Conservation (phyloP, 2,113 vertebrate species). For the Turdus rufiventris region DNA sequence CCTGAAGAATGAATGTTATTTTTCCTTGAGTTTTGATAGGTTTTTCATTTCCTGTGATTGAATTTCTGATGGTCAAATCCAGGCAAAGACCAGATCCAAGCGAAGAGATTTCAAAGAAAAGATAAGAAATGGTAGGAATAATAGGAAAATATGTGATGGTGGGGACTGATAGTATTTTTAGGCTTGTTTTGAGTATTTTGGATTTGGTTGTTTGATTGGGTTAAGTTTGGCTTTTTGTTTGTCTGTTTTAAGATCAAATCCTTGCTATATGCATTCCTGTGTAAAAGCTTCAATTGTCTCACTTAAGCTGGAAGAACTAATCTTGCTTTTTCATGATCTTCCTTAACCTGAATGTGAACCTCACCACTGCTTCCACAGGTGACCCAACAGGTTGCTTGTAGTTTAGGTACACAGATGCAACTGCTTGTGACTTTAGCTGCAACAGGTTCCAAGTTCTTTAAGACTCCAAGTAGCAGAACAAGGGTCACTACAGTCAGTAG, state of each 20-base stretch:
- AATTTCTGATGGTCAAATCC: not conserved
- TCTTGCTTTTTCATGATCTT: not conserved
- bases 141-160: not conserved
- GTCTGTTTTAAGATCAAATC: not conserved
- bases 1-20: not conserved
- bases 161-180: not conserved
- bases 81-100: not conserved
- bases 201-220: accelerated
- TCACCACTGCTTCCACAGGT: not conserved
- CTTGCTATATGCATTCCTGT: not conserved
- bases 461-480: not conserved
- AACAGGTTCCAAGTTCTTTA: not conserved
- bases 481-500: not conserved
- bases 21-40: not conserved
- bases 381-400: not conserved
- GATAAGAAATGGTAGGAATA: not conserved
- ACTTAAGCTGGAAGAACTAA: not conserved
- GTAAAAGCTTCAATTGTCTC: not conserved
- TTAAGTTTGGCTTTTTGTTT: not conserved
- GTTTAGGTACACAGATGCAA: not conserved
- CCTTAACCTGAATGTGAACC: not conserved
- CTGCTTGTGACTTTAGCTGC: not conserved
- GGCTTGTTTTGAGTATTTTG: not conserved
- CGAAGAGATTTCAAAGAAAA: not conserved
- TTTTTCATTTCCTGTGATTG: not conserved